Evolutionary conservation across 2,113 vertebrate species (phyloP), one percentile per base, ranked within the genome.

Genomic region (Ochotona curzoniae): DNA sequence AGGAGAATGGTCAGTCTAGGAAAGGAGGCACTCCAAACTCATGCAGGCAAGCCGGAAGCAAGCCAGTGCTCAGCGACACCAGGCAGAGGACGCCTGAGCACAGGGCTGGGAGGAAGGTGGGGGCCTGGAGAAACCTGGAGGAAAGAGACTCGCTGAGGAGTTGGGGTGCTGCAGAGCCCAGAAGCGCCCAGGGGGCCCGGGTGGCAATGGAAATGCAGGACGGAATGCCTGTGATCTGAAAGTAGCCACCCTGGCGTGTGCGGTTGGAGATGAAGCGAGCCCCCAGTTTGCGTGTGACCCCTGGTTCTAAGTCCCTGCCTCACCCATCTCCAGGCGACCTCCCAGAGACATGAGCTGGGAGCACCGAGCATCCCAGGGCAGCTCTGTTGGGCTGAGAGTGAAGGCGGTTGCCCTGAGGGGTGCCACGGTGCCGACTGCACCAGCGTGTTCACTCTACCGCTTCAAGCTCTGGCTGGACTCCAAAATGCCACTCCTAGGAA

Each of bases 361-460:
- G 4, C 38, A 44, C 38, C 38, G 38, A 44, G 38, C 38, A 44
- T 44, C 38, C 38, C 38, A 44, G 38, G 0, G 0, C 2, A 10
- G 28, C 14, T 23, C 85, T 17, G 21, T 28, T 23, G 25, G n/a
- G 28, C 25, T 28, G 12, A 69, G 1, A 9, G 9, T 4, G 30
- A 8, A n/a, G 61, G 51, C 8, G 7, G 17, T 1, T 57, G 57
- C 76, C n/a, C 78, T 23, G 14, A 12, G 0, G 1, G 1, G 10
- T 20, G 23, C 3, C 1, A 13, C 23, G 32, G 15, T 20, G 20
- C 25, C 44, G 12, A 2, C 18, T 30, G 82, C 20, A 0, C 10
- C 2, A 11, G 8, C n/a, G 69, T 18, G 3, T 13, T 18, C 5
- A 23, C 21, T 32, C 13, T 23, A 64, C n/a, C 20, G 63, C 8